These are phyloP conservation scores for Acleris cristana DNA, from an alignment of 2,888 invertebrate species.

Conservation along the genomic window DNA sequence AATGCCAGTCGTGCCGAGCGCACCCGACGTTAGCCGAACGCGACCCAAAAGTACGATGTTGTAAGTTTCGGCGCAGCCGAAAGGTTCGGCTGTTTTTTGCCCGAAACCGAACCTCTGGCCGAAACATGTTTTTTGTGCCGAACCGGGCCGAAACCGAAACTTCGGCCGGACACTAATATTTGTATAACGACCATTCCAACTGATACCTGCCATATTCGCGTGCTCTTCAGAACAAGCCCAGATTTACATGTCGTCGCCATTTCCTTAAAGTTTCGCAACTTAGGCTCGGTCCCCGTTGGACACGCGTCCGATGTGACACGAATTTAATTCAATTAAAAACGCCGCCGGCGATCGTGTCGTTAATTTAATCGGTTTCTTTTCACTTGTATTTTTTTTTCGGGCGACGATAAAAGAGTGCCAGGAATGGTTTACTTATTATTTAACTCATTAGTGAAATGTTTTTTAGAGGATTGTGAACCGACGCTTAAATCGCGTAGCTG, in stretches of 20 bases:
- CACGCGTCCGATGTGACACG: constrained; percentile 9
- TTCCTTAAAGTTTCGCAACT: constrained; percentile 18
- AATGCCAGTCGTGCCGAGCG: too few species aligned
- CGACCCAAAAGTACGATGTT: too few species aligned
- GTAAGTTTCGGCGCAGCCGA: too few species aligned
- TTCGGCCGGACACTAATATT: too few species aligned
- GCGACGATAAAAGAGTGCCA: neutral
- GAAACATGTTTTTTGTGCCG: too few species aligned
- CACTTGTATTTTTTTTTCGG: neutral
- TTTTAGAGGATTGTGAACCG: too few species aligned
- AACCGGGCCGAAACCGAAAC: too few species aligned
- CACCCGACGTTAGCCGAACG: too few species aligned
- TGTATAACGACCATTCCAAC: neutral
- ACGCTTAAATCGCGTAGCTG: too few species aligned
- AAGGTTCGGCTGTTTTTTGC: too few species aligned
- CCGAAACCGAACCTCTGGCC: too few species aligned
- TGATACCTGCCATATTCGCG: neutral
- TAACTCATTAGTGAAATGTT: neutral
- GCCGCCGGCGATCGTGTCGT: neutral
- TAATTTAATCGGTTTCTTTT: neutral
- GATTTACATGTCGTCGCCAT: constrained; percentile 14
- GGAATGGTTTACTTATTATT: neutral
- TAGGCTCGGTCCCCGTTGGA: constrained; percentile 12
- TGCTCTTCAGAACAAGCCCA: constrained; percentile 7
- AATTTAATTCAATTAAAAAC: neutral